Evolutionary conservation across 2,888 invertebrate genomes (phyloP), one percentile per base, ranked within the genome.

Genomic region (Lithophane semibrunnea): DNA sequence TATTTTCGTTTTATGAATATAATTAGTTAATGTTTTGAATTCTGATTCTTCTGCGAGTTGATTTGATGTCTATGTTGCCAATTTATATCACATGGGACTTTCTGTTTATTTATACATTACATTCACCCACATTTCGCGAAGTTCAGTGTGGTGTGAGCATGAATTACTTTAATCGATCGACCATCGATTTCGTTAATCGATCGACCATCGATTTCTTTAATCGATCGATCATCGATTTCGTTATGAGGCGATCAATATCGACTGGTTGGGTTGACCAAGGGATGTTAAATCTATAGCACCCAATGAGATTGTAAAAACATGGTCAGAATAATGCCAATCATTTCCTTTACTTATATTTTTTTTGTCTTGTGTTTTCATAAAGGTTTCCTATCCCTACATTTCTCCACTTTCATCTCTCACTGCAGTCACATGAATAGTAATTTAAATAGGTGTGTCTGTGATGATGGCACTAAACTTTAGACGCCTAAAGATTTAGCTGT

Each of bases 1-100:
- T 89, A 84, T 81, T 88, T 84, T 85, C 77, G 82, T 90, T 89
- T 83, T 89, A 79, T 87, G 82, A 84, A 79, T 85, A 82, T 88
- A 84, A 84, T 85, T 85, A 77, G 67, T 81, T 85, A 70, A 77
- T 82, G 80, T 86, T 87, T 79, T 82, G 2, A 74, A 68, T 77
- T 77, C 61, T 73, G 61, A 69, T 77, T 73, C 60, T 79, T 82
- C 63, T 79, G 42, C 69, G 77, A 65, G 49, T 78, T 85, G 44
- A 75, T 77, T 47, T 73, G 37, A 67, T 84, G 67, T 77, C 21
- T 75, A 63, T 75, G 77, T 84, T 84, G 82, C 73, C 81, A 86
- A 80, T 77, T 82, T 75, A 42, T 78, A 69, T 75, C 64, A 68
- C 52, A 67, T 67, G 37, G 58, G 47, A 74, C 47, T 64, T 70